Conservation (phyloP, 2,113 vertebrate species). For the Apeltes quadracus region DNA sequence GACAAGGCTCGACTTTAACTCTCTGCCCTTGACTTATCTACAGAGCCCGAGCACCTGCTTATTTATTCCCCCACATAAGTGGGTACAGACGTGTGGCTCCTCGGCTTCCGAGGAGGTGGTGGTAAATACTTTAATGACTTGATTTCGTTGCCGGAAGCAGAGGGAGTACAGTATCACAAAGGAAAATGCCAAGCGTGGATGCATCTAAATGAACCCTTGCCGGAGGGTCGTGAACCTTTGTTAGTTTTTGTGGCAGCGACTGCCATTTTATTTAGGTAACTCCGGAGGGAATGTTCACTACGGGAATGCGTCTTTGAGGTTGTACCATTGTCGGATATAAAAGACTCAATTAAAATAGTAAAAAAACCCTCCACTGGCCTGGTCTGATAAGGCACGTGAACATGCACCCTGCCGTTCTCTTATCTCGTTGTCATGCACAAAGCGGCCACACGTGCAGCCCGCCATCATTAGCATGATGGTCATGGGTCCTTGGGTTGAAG, state of each 20-base stretch:
- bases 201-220: constrained; percentile 33
- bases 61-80: constrained; percentile 17
- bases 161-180: not conserved
- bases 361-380: constrained; percentile 70
- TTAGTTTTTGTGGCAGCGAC: constrained; percentile 12
- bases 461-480: constrained; percentile 70
- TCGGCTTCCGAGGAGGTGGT: constrained; percentile 20
- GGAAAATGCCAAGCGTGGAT: constrained; percentile 18
- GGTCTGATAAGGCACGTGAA: constrained; percentile 76
- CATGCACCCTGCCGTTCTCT: constrained; percentile 76
- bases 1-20: constrained; percentile 54
- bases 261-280: constrained; percentile 4
- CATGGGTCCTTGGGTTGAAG: constrained; percentile 64
- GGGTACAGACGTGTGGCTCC: constrained; percentile 14
- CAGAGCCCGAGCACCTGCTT: constrained; percentile 14
- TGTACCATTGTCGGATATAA: constrained; percentile 55
- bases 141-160: constrained; percentile 23
- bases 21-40: constrained; percentile 58
- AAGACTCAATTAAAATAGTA: constrained; percentile 14
- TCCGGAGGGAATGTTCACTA: constrained; percentile 3
- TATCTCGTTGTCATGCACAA: constrained; percentile 76
- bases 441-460: constrained; percentile 60
- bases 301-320: constrained; percentile 43
- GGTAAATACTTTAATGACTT: constrained; percentile 34
- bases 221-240: constrained; percentile 20